Conservation (phyloP, 2,797 vertebrate species). For the Phrynocephalus forsythii region DNA sequence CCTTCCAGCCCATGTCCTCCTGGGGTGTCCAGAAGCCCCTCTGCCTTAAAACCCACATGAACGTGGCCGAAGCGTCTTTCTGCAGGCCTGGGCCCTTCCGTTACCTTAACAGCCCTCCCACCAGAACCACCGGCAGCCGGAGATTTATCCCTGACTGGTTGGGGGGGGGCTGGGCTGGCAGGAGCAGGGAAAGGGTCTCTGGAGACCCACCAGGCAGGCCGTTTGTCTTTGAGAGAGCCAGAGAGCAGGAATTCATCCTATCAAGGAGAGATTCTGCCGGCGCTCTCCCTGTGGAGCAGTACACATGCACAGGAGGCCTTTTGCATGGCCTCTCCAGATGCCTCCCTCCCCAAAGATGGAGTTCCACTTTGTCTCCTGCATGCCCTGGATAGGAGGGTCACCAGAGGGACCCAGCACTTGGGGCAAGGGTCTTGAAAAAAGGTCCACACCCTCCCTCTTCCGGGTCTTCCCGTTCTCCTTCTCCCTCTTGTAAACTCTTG, state of each 20-base stretch:
- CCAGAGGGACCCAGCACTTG: no score
- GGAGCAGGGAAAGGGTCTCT: slow-evolving; percentile 6
- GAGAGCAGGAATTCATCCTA: neutral
- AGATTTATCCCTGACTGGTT: slow-evolving; percentile 20
- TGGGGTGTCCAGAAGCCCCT: neutral
- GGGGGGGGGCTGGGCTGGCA: no score
- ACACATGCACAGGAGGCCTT: neutral
- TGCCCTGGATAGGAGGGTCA: neutral
- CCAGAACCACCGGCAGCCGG: slow-evolving; percentile 51
- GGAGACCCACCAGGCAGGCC: slow-evolving; percentile 46
- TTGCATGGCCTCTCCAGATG: fast-evolving
- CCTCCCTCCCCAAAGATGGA: neutral
- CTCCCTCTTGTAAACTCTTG: no score
- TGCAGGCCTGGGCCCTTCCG: neutral
- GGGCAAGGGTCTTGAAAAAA: no score
- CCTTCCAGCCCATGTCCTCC: no score
- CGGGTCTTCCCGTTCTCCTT: no score
- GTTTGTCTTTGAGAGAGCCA: slow-evolving; percentile 48
- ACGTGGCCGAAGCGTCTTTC: no score
- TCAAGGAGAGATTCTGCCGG: slow-evolving; percentile 44
- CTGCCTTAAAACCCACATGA: neutral
- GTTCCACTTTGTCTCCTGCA: neutral
- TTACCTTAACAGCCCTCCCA: slow-evolving; percentile 55
- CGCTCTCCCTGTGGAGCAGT: neutral
- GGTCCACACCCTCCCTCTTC: no score